These are phyloP conservation scores for Scaptomyza flava DNA, from an alignment of 2,888 invertebrate genomes.

Conservation along the genomic window DNA sequence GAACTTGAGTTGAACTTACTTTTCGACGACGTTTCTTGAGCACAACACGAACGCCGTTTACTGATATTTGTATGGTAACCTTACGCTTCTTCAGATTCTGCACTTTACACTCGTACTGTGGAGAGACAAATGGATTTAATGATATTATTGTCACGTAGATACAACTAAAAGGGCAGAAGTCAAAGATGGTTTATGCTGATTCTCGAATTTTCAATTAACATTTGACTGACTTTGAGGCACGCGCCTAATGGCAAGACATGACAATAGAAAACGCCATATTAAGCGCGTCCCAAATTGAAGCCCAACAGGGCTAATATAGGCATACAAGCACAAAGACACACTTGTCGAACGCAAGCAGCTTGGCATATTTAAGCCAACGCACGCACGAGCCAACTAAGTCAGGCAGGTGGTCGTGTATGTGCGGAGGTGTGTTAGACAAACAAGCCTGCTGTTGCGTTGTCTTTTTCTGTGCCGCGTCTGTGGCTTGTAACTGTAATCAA, in stretches of 20 bases:
- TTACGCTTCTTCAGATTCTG: conserved; percentile 99
- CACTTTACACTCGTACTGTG: conserved; percentile 99
- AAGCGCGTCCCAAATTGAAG: conserved; percentile 48
- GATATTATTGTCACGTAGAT: conserved; percentile 28
- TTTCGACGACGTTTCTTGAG: conserved; percentile 92
- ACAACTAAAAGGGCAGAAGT: neutral
- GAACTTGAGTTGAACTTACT: conserved; percentile 82
- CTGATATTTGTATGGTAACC: conserved; percentile 96
- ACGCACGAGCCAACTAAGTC: conserved; percentile 51
- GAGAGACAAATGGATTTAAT: conserved; percentile 41
- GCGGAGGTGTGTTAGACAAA: conserved; percentile 45
- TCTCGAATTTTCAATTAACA: conserved; percentile 72
- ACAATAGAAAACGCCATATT: conserved; percentile 72
- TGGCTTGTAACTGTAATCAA: conserved; percentile 68
- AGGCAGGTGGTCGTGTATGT: neutral
- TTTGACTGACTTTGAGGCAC: conserved; percentile 63
- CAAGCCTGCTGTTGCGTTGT: conserved; percentile 45
- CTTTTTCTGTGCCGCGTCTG: conserved; percentile 37
- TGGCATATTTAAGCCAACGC: conserved; percentile 62
- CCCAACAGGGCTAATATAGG: conserved; percentile 48
- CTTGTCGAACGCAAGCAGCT: conserved; percentile 31
- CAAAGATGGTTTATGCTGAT: conserved; percentile 18
- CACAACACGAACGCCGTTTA: conserved; percentile 96
- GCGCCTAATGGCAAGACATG: conserved; percentile 69
- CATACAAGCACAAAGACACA: conserved; percentile 17